Evolutionary conservation across 2,888 invertebrate genomes (phyloP), one percentile per base, ranked within the genome.

Genomic region (Capitulum mitella): DNA sequence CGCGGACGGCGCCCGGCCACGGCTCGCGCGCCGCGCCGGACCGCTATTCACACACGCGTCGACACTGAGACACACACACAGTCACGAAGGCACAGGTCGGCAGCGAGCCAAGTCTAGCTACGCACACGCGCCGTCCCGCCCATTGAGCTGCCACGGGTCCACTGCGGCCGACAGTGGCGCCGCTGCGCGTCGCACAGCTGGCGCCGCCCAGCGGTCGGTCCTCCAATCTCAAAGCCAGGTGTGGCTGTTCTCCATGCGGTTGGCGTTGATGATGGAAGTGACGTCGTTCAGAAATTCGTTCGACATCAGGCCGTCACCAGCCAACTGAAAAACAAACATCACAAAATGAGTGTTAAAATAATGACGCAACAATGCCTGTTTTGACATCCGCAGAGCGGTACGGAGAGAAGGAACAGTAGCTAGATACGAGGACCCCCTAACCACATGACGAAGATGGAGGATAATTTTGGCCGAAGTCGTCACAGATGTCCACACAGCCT

Each of bases 241-340:
- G 84, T 94, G 90, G 85, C 91, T 91, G 86, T 92, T 93, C 86
- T 93, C 93, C 85, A 93, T 90, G 89, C 94, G 94, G 87, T 91
- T 92, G 84, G 92, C 91, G 88, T 93, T 93, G 85, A 95, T 93
- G 85, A 96, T 89, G 83, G 92, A 93, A 87, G 95, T 93, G 85
- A 95, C 94, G 87, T 87, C 93, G 83, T 94, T 94, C 85, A 95
- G 89, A 85, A 94, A 93, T 86, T 93, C 93, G 87, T 89, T 92
- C 85, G 93, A 91, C 86, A 95, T 75, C 43, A 75, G 75, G 29
- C 75, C 75, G 12, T 43, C 75, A 29, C 43, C 29, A 29, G 43
- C 75, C 40, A 75, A 16, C 75, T 75, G 75, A 37, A 64, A 22
- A 3, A 64, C n/a, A n/a, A n/a, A n/a, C n/a, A n/a, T n/a, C n/a